Evolutionary conservation across 2,888 invertebrate genomes (phyloP).

Genomic region (Xestoiulus laeticollis): DNA sequence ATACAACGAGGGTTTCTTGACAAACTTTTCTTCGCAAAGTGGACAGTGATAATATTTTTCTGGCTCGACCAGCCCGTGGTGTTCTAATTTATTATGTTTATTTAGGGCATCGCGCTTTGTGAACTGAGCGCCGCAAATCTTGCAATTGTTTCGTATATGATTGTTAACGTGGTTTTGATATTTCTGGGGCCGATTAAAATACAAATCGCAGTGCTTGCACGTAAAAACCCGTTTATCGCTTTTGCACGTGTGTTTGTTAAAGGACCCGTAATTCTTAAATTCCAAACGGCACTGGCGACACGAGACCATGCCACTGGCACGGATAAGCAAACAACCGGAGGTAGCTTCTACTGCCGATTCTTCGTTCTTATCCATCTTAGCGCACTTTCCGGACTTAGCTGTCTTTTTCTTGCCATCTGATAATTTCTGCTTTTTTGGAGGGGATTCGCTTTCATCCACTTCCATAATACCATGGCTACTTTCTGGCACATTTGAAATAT

Average conservation of each 20-base stretch:
- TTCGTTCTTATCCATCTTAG: background rate
- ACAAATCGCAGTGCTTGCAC: constrained; percentile 44
- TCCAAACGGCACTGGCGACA: constrained; percentile 47
- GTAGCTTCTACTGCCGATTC: background rate
- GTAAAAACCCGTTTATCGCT: constrained; percentile 54
- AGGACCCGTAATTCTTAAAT: background rate
- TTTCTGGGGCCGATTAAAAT: constrained; percentile 47
- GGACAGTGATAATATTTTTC: constrained; percentile 59
- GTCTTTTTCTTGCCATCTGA: background rate
- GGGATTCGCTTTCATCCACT: background rate
- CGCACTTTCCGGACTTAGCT: background rate
- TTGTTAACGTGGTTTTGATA: constrained; percentile 59
- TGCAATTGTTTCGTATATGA: constrained; percentile 60
- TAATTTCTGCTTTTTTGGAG: background rate
- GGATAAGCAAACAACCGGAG: background rate
- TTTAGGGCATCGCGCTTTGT: constrained; percentile 59
- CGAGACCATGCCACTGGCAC: background rate
- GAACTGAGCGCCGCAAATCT: constrained; percentile 58
- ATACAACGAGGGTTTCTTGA: constrained; percentile 59
- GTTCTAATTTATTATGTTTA: constrained; percentile 59
- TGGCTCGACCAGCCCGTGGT: constrained; percentile 58
- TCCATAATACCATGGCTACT: background rate
- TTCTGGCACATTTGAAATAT: background rate
- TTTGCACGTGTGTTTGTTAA: constrained; percentile 43
- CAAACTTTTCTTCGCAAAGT: constrained; percentile 60